A percentile compares a stretch with the other conserved stretches of the same genome.
These are phyloP conservation scores for Diprion similis DNA, from an alignment of 1,140 invertebrate genomes.

Conservation along the genomic window DNA sequence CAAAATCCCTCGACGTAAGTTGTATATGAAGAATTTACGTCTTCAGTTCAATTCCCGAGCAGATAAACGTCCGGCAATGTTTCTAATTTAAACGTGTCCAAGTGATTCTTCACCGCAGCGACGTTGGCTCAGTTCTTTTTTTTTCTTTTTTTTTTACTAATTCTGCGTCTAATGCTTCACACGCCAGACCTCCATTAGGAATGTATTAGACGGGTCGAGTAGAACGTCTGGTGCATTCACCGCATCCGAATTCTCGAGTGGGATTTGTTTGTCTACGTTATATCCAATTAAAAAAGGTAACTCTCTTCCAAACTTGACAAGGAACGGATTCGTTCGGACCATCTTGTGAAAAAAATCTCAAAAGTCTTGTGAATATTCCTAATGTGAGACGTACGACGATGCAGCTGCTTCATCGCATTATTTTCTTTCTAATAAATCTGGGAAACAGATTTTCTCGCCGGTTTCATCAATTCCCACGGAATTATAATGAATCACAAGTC, in stretches of 20 bases:
- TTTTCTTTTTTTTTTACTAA: neutral
- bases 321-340: neutral
- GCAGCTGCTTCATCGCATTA: too few relatives aligned
- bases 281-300: neutral
- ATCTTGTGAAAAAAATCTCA: too few relatives aligned
- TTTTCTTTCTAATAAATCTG: neutral
- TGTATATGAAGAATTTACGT: too few relatives aligned
- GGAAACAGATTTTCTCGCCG: neutral
- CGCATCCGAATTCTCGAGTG: neutral
- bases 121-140: neutral
- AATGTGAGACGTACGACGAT: too few relatives aligned
- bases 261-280: neutral
- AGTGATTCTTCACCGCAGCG: neutral
- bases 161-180: neutral
- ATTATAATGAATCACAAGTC: neutral
- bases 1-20: too few relatives aligned
- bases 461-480: neutral
- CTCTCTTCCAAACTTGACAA: neutral
- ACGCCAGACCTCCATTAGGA: neutral
- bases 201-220: constrained; percentile 1
- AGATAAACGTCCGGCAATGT: neutral
- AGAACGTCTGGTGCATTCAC: neutral
- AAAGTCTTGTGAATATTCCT: neutral
- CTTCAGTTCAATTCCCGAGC: neutral
- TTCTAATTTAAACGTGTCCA: neutral